These are phyloP conservation scores for Agapornis roseicollis DNA, from an alignment of 2,113 vertebrate genomes.

Conservation along the genomic window DNA sequence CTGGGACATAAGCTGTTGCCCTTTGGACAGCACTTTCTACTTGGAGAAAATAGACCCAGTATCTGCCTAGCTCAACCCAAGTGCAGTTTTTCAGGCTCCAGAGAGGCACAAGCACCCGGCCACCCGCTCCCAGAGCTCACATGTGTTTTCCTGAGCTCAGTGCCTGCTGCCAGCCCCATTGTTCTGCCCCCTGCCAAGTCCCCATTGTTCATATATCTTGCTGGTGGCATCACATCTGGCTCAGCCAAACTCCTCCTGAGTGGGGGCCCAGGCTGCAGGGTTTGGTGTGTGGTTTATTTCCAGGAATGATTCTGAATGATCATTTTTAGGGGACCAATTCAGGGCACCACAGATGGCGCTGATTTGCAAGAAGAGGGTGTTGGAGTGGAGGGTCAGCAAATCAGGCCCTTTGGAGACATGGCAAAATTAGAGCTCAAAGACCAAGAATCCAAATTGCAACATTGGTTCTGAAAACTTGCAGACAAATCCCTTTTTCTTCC, in stretches of 20 bases:
- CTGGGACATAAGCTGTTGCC: neutral
- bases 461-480: neutral
- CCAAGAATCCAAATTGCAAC: neutral
- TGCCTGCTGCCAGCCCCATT: constrained; percentile 15
- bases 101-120: neutral
- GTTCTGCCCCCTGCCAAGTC: constrained; percentile 50
- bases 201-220: constrained; percentile 35
- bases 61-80: neutral
- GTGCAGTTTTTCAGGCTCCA: neutral
- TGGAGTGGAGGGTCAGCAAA: neutral
- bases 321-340: neutral
- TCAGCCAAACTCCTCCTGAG: constrained; percentile 41
- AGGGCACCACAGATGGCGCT: neutral
- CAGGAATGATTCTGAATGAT: neutral
- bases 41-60: neutral
- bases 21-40: neutral
- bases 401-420: neutral
- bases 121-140: neutral
- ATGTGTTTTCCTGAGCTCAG: constrained; percentile 1
- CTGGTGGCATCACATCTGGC: constrained; percentile 37
- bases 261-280: neutral
- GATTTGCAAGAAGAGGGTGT: neutral
- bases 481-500: accelerated
- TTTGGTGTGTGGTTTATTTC: neutral
- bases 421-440: neutral